Evolutionary conservation across 2,113 vertebrate genomes (phyloP), one percentile per base, ranked within the genome.

Genomic region (Tauraco erythrolophus): DNA sequence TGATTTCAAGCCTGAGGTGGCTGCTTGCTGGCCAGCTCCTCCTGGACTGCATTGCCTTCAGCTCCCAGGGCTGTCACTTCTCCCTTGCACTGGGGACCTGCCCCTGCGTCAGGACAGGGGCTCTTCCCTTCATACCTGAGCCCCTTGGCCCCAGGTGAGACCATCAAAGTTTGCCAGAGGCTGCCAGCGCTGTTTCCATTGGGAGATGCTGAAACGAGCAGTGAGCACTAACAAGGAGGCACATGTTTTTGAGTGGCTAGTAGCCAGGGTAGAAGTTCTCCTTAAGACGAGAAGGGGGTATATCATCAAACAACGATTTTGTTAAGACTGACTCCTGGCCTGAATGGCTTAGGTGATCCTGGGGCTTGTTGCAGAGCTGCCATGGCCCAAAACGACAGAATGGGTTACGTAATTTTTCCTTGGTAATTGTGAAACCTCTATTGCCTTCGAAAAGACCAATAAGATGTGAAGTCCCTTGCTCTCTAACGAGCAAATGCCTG

Each of bases 381-480:
- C 24, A 37, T 7, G 8, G 56, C 68, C 82, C 56, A 35, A 84
- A 43, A 84, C 25, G 33, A 68, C 51, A 89, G 61, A 86, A 94
- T 57, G 23, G 33, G 53, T 89, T 78, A 87, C 19, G 18, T 41
- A 64, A 71, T 58, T 84, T 78, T 89, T 75, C 61, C 37, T 7
- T 51, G 25, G 15, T 56, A 68, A 48, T 92, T 92, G 58, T 92
- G 72, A 37, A 91, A 79, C 31, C 18, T 81, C 77, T 79, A 8
- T 61, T 89, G 77, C 83, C 37, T 92, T 94, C 18, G 17, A 65
- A 94, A 89, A 92, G n/a, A 95, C 92, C 87, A 92, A 94, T 53
- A 78, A 39, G 62, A 81, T 64, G 56, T 19, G 43, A 89, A 92
- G 19, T 11, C 16, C 53, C n/a, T 37, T 50, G 45, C 30, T 91